A percentile compares a stretch with the other conserved stretches of the same genome.
Evolutionary conservation across 2,113 vertebrate species (phyloP).

Genomic region (Tachysurus fulvidraco): DNA sequence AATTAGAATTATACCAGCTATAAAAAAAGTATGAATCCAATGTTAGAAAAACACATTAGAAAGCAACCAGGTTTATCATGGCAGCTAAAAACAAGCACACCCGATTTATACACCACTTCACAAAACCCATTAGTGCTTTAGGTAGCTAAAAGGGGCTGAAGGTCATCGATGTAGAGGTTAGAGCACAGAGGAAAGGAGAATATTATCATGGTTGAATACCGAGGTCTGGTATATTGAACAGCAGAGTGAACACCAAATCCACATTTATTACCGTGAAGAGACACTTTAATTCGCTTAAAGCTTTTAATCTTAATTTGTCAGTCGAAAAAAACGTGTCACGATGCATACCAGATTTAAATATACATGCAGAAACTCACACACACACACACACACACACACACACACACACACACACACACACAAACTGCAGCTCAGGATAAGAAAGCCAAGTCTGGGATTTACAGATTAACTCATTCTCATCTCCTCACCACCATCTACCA

Average conservation of each 20-base stretch:
- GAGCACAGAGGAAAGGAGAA: background rate
- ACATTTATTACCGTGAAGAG: conserved; percentile 3
- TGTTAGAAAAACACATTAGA: background rate
- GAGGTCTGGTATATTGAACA: background rate
- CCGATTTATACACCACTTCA: background rate
- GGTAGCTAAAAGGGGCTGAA: background rate
- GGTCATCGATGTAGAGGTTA: background rate
- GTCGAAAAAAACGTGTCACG: conserved; percentile 30
- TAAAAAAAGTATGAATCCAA: background rate
- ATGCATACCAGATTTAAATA: conserved; percentile 8
- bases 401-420: conserved; percentile 19
- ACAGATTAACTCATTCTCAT: conserved; percentile 77
- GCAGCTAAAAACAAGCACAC: background rate
- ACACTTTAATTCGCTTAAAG: conserved; percentile 35
- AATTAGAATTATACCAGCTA: background rate
- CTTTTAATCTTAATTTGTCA: conserved; percentile 42
- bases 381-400: background rate
- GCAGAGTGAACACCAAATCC: background rate
- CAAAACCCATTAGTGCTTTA: background rate
- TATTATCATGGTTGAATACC: background rate
- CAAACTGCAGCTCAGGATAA: conserved; percentile 74
- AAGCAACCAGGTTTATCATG: background rate
- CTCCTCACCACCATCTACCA: conserved; percentile 70
- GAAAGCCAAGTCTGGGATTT: conserved; percentile 79
- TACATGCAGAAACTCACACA: conserved; percentile 11